Evolutionary conservation across 2,113 vertebrate species (phyloP).

Genomic region (Melanerpes formicivorus): DNA sequence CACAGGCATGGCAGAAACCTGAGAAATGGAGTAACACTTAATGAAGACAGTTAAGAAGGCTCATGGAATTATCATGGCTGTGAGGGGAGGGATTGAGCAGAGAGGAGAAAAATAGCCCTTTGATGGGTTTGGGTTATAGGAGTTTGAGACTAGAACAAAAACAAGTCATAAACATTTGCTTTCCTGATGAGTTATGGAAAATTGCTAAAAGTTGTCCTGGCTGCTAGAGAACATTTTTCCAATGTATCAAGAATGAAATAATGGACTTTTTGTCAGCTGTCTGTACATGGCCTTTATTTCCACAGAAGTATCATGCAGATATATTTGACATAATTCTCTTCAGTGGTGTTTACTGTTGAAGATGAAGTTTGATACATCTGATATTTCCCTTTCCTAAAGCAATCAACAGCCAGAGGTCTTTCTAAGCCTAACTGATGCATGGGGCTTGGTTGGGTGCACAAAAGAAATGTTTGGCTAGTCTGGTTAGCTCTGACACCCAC

Average conservation of each 20-base stretch:
- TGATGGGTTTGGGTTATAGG: neutral
- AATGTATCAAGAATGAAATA: neutral
- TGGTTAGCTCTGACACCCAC: slow-evolving; percentile 11
- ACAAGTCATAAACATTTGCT: neutral
- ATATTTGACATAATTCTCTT: neutral
- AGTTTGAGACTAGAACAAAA: neutral
- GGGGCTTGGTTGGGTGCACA: neutral
- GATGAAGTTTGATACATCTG: neutral
- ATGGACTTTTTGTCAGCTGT: neutral
- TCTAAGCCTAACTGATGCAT: neutral
- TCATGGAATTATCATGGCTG: neutral
- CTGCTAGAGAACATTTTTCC: neutral
- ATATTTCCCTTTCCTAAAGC: neutral
- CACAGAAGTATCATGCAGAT: neutral
- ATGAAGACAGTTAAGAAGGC: neutral
- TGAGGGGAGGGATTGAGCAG: neutral
- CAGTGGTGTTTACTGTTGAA: neutral
- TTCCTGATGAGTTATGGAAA: neutral
- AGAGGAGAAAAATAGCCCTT: neutral
- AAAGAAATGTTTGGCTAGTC: neutral
- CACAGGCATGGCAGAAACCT: neutral
- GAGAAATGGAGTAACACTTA: neutral
- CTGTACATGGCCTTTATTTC: neutral
- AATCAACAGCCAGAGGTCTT: neutral
- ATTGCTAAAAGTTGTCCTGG: neutral